Base-by-base conservation (phyloP, 2,888 invertebrate species). In the Mallateleia sp. region DNA sequence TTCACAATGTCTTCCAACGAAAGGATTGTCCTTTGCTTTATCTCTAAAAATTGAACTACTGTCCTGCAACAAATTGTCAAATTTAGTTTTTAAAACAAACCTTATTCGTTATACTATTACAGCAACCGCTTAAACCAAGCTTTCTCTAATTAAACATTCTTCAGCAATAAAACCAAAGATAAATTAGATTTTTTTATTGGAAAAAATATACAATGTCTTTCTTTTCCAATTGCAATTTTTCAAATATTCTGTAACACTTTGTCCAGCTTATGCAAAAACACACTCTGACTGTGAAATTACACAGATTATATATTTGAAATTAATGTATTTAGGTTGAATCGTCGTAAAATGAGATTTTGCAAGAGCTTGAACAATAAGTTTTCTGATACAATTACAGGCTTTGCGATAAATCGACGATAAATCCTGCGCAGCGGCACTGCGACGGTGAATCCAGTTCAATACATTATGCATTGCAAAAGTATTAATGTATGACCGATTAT, bases 401-500 rank as follows among this genome's bases (percentile, higher is more conserved):
- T 67, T 52, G 24, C 52, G 34, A 52, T 52, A 47, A 67, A 34
- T 47, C 34, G 32, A 15, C 32, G 52, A 52, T 52, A 69, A 69
- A 69, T 69, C 69, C 69, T 54, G 69, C 69, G 54, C 69, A 54
- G 34, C 47, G 69, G 54, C 25, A 56, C 32, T 50, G 56, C 34
- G 42, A 54, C 54, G 25, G n/a, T 15, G 67, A 75, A 79, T 60
- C 58, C 56, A 45, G 66, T 64, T 80, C 64, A 75, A 77, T 60
- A 62, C 42, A 56, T 85, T 66, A 66, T 81, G 47, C 28, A 85
- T 77, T 24, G 66, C 42, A 45, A 71, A 81, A 67, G 22, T 52
- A 78, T 75, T 79, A 64, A 72, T 67, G 62, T 54, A 67, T 66
- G 66, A 67, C 56, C 64, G 71, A 79, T 85, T 58, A 66, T 74